These are phyloP conservation scores for Trachelus iudaicus DNA, from an alignment of 2,888 invertebrate genomes.

Conservation along the genomic window DNA sequence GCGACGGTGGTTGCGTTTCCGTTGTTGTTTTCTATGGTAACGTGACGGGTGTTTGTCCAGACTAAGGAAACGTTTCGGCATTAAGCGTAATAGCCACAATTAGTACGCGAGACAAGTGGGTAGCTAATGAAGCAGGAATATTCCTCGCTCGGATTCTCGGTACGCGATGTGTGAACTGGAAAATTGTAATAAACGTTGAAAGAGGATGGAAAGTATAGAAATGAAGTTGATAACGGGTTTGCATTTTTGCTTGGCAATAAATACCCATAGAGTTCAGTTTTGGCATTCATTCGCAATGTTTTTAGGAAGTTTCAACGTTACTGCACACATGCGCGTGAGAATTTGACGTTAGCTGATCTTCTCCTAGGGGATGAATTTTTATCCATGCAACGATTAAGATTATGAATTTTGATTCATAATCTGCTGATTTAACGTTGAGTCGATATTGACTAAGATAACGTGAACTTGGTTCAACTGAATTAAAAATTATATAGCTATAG, in stretches of 20 bases:
- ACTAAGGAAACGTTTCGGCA: slow-evolving; percentile 16
- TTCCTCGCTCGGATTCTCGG: background rate
- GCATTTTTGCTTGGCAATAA: too few relatives aligned
- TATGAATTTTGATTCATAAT: too few relatives aligned
- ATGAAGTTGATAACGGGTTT: too few relatives aligned
- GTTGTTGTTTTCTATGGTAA: background rate
- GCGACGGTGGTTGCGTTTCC: background rate
- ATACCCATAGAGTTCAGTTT: too few relatives aligned
- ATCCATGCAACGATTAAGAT: too few relatives aligned
- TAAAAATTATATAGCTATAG: slow-evolving; percentile 14
- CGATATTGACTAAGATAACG: slow-evolving; percentile 30
- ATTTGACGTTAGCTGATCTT: too few relatives aligned
- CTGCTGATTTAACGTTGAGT: slow-evolving; percentile 31
- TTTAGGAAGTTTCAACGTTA: background rate
- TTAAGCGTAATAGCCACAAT: slow-evolving; percentile 26
- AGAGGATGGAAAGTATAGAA: background rate
- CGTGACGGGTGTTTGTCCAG: background rate
- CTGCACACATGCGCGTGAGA: too few relatives aligned
- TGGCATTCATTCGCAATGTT: background rate
- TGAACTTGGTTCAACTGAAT: slow-evolving; percentile 25
- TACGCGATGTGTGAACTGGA: background rate
- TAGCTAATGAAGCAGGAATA: slow-evolving; percentile 6
- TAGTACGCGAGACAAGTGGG: slow-evolving; percentile 13
- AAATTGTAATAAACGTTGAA: slow-evolving; percentile 20
- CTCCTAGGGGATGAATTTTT: too few relatives aligned